Percentiles rank a stretch among this genome's conserved stretches.
phyloP scores from a whole-genome alignment of 1,140 invertebrate species.

The Brachionus calyciflorus region DNA sequence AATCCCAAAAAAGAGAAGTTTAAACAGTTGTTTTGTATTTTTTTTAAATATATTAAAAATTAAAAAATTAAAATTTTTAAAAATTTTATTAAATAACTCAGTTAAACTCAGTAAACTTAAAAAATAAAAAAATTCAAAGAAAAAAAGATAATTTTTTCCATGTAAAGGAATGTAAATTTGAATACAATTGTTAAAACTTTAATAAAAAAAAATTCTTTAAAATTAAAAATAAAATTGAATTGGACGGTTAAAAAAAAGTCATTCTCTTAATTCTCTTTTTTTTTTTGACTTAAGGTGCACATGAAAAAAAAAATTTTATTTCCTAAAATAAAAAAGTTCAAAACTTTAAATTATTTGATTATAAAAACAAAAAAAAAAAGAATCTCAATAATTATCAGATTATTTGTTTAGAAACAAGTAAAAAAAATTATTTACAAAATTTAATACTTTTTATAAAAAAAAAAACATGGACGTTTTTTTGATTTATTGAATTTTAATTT shows the following conservation, averaged over 20 bases:
- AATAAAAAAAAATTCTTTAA: not conserved
- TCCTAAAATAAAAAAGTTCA: no score
- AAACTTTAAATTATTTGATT: no score
- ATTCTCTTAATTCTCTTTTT: not conserved
- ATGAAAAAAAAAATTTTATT: not conserved
- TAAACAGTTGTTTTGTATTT: no score
- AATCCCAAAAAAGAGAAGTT: no score
- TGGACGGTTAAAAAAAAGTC: not conserved
- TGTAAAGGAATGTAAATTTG: not conserved
- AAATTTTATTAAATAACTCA: no score
- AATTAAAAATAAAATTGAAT: not conserved
- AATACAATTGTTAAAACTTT: not conserved
- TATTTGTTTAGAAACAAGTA: not conserved
- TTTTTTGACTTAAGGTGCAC: no score
- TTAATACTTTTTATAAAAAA: not conserved
- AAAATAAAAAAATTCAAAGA: not conserved
- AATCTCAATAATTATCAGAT: no score
- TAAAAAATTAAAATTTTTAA: no score
- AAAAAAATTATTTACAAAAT: not conserved
- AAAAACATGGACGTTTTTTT: conserved; percentile 4
- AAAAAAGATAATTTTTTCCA: not conserved
- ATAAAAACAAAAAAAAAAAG: no score
- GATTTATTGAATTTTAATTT: not conserved
- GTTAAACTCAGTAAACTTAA: not conserved
- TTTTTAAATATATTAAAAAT: no score